phyloP scores from a whole-genome alignment of 2,888 invertebrate genomes.

The Cheilosia urbana region DNA sequence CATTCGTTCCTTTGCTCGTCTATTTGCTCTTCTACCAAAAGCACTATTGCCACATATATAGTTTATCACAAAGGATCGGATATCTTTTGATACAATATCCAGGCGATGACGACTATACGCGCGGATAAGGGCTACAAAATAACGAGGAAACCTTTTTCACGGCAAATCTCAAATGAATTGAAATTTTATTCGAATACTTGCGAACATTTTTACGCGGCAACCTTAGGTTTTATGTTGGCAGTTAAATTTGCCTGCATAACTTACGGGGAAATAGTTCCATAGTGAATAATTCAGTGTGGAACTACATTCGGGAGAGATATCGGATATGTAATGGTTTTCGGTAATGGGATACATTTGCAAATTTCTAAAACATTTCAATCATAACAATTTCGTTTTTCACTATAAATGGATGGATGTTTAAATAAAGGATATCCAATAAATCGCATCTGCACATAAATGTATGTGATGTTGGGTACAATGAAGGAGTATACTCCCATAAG shows the following conservation, averaged over 20 bases:
- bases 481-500: too few species aligned
- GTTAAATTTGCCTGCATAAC: constrained; percentile 52
- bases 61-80: constrained; percentile 63
- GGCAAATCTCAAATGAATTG: constrained; percentile 74
- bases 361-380: constrained; percentile 4
- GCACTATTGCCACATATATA: constrained; percentile 48
- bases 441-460: too few species aligned
- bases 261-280: constrained; percentile 40
- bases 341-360: constrained; percentile 34
- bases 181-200: constrained; percentile 70
- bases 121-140: constrained; percentile 58
- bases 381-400: background rate
- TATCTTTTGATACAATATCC: constrained; percentile 70
- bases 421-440: too few species aligned
- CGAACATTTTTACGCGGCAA: constrained; percentile 36
- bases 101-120: constrained; percentile 19
- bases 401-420: background rate
- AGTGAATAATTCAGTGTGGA: constrained; percentile 47
- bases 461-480: too few species aligned
- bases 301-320: constrained; percentile 11
- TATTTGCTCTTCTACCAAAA: constrained; percentile 30
- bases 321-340: constrained; percentile 1
- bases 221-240: constrained; percentile 37
- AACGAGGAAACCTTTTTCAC: constrained; percentile 62
- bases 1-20: constrained; percentile 50